These are phyloP conservation scores for Trypoxylus dichotomus DNA, from an alignment of 1,140 invertebrate genomes.

Conservation along the genomic window DNA sequence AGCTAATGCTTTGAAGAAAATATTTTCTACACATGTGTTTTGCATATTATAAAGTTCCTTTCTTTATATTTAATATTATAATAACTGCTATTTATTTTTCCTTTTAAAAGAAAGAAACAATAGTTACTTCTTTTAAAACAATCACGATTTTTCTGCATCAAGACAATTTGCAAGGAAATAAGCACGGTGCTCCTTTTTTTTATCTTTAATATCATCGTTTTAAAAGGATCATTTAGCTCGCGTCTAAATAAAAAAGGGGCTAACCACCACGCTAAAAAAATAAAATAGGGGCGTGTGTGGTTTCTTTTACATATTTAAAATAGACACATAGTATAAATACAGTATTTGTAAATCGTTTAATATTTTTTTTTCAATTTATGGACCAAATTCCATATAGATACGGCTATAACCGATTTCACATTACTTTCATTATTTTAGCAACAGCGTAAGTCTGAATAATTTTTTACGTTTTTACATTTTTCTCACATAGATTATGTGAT, in stretches of 20 bases:
- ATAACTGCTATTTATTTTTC: conserved; percentile 25
- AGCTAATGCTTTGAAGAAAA: conserved; percentile 27
- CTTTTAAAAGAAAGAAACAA: conserved; percentile 18
- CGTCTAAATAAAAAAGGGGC: conserved; percentile 3
- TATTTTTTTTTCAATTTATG: conserved; percentile 15
- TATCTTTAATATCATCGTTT: neutral
- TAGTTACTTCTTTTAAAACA: conserved; percentile 1
- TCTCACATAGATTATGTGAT: neutral
- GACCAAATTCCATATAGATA: conserved; percentile 20
- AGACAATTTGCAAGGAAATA: neutral
- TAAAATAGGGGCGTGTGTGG: neutral
- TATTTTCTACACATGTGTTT: conserved; percentile 12
- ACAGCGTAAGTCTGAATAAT: conserved; percentile 19
- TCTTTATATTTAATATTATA: conserved; percentile 15
- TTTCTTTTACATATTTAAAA: conserved; percentile 12
- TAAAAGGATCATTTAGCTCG: neutral
- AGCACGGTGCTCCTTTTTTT: neutral
- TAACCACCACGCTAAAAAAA: conserved; percentile 6
- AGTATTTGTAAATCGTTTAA: neutral
- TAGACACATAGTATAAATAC: conserved; percentile 25
- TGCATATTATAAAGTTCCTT: conserved; percentile 9
- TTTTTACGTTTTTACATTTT: neutral
- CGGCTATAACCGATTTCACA: neutral
- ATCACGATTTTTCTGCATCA: neutral
- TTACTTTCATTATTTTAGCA: conserved; percentile 1